Base-by-base conservation (phyloP, 2,113 vertebrate genomes). In the Platichthys stellatus region DNA sequence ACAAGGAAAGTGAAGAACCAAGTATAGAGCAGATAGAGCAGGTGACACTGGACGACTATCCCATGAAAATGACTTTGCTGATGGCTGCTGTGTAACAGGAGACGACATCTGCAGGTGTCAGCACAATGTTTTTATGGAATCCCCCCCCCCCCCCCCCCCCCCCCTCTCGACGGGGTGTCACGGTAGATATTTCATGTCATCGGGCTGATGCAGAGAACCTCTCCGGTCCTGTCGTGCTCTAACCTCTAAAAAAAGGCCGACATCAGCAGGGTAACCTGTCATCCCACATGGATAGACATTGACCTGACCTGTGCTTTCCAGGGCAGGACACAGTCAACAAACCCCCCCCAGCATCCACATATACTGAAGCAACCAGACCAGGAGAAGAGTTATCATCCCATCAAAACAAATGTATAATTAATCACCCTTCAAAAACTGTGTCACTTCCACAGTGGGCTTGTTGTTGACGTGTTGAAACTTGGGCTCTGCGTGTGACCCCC, bases 91-190 rank as follows among this genome's bases (percentile, higher is more conserved):
- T 35, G 65, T 89, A 86, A 91, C 81, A 70, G 62, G 76, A 87
- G 76, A 63, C 31, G 91, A 91, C 83, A 31, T 88, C 66, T 78
- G 23, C 18, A 54, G 60, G 76, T 63, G 54, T 94, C 93, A 92
- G 93, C 91, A 80, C 74, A 82, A 82, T 65, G 88, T 79, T 86
- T 86, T 91, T 86, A 90, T 89, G 82, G 86, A 86, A 86, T 80
- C 74, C 9, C 11, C 38, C 26, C 60, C 71, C 51, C 40, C 72
- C 64, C 74, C 9, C 11, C 38, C 26, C 60, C 71, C 51, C 40
- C 72, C 64, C 60, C 83, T 83, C 89, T 81, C 86, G 54, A 70
- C 40, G 18, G 84, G 86, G 76, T 88, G 90, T 92, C 90, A 92
- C 59, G 13, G 76, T 84, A 86, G 87, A 92, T 86, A 88, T 90